Evolutionary conservation across 1,140 invertebrate species (phyloP).

Genomic region (Lepidurus couesii): DNA sequence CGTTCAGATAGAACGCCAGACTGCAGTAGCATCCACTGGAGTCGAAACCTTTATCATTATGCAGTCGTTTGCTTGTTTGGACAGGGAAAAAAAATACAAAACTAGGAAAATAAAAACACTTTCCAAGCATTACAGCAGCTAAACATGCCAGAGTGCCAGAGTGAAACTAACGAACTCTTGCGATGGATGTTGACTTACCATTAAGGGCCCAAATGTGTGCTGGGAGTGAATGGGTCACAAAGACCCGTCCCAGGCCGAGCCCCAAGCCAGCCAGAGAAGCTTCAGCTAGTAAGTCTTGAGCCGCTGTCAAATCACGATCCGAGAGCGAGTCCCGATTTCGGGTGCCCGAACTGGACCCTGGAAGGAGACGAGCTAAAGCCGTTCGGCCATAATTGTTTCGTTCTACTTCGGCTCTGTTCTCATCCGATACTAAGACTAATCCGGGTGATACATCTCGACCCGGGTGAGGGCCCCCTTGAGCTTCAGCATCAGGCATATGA

Average conservation of each 20-base stretch:
- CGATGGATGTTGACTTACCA: slow-evolving; percentile 55
- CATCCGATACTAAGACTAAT: not conserved
- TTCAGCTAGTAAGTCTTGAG: slow-evolving; percentile 33
- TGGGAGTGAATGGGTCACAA: slow-evolving; percentile 78
- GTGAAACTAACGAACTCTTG: no score
- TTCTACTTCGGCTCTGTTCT: slow-evolving; percentile 16
- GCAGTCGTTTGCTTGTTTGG: not conserved
- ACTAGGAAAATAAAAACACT: not conserved
- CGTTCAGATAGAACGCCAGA: no score
- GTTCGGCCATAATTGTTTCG: not conserved
- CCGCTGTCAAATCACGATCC: slow-evolving; percentile 31
- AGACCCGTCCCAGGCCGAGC: slow-evolving; percentile 61
- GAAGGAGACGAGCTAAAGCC: slow-evolving; percentile 23
- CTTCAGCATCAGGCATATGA: slow-evolving; percentile 64
- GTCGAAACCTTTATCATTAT: no score
- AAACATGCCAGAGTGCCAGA: no score
- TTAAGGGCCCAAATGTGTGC: slow-evolving; percentile 86
- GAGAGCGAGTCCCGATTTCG: slow-evolving; percentile 28
- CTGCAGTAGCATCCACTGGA: no score
- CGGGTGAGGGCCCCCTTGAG: not conserved
- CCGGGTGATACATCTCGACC: not conserved
- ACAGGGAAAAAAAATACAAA: not conserved
- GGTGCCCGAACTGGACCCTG: slow-evolving; percentile 10
- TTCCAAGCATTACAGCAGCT: no score
- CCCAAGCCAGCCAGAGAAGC: slow-evolving; percentile 27